Conservation (phyloP, 2,797 vertebrate species). For the Hypotaenidia philippensis region DNA sequence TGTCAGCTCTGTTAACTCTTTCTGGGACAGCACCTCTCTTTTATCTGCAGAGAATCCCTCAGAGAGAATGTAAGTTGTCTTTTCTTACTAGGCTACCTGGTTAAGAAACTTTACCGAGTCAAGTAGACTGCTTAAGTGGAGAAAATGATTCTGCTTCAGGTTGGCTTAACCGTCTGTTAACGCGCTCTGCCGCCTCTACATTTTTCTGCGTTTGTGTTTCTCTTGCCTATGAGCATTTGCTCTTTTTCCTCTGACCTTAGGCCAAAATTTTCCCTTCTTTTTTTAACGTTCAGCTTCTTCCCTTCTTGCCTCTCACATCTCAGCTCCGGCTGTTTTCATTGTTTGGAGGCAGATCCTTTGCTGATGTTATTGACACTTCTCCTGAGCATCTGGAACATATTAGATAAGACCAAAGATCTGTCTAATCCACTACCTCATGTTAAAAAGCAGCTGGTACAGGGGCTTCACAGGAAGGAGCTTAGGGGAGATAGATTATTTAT, state of each 20-base stretch:
- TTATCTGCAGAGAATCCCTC: neutral
- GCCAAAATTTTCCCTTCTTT: neutral
- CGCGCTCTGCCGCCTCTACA: neutral
- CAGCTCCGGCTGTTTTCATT: neutral
- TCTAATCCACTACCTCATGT: constrained; percentile 59
- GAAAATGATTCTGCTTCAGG: neutral
- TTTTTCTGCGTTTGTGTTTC: neutral
- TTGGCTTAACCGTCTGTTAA: neutral
- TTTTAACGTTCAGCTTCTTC: neutral
- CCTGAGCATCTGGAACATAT: constrained; percentile 44
- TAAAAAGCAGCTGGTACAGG: constrained; percentile 68
- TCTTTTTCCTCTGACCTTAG: neutral
- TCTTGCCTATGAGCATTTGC: neutral
- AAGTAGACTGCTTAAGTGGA: neutral
- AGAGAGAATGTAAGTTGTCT: neutral
- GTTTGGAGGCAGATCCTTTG: constrained; percentile 52
- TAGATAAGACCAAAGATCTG: constrained; percentile 57
- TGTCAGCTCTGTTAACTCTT: constrained; percentile 59
- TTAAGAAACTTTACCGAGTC: neutral
- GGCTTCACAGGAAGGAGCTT: constrained; percentile 53
- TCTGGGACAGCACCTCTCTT: neutral
- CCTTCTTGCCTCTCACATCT: neutral
- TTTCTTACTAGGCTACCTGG: neutral
- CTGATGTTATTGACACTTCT: constrained; percentile 55
- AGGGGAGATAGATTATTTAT: constrained; percentile 57